Evolutionary conservation across 1,140 invertebrate species (phyloP), one percentile per base, ranked within the genome.

Genomic region (Propsilocerus akamusi): DNA sequence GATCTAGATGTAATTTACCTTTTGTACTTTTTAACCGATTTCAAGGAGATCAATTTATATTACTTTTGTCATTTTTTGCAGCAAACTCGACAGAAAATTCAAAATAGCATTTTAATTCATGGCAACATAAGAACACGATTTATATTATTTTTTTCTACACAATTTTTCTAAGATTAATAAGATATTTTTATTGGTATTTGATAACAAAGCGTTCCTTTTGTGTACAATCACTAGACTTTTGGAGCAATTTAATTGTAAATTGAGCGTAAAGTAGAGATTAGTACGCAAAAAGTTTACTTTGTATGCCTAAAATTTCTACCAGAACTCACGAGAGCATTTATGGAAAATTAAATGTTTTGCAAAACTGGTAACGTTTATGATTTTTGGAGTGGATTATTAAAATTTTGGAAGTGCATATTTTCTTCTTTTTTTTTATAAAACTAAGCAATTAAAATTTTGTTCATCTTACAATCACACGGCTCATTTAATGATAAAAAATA

Each of bases 121-220:
- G 34, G 34, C 34, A 41, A 41, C 34, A 20, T 17, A 41, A 41
- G 34, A 41, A 41, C 34, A 41, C 34, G 34, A 41, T 41, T n/a
- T 11, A 11, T 30, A 8, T 30, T 17, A 7, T 6, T 41, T n/a
- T n/a, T n/a, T n/a, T n/a, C n/a, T n/a, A n/a, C n/a, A n/a, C n/a
- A n/a, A n/a, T 41, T 41, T 14, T 20, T 30, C 28, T 41, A 41
- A 41, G 22, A 20, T 41, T 17, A 41, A 41, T 20, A 20, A 20
- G 7, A 11, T 30, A 30, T 11, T 30, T 30, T 30, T 30, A 11
- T 3, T 11, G n/a, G 2, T 30, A 30, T 11, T 30, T 11, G 28
- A 30, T n/a, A 30, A 8, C 10, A 30, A 30, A 30, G n/a, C n/a
- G 10, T 11, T 30, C n/a, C n/a, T 30, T 30, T n/a, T n/a, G n/a